phyloP scores from a whole-genome alignment of 2,888 invertebrate species.

The Aricia artaxerxes region DNA sequence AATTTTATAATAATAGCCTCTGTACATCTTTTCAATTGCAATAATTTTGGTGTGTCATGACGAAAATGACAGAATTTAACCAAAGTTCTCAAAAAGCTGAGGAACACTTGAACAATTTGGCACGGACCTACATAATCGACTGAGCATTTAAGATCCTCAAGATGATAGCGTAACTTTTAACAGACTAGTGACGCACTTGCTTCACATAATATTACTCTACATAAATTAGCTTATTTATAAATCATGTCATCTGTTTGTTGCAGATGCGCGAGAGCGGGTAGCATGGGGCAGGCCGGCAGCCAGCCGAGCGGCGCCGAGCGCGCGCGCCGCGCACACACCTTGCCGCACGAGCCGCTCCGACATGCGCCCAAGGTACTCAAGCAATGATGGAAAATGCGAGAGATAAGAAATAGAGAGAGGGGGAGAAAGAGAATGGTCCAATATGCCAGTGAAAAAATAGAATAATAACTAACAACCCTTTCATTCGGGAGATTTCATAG shows the following conservation, averaged over 20 bases:
- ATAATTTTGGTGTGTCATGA: background rate
- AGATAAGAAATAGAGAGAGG: background rate
- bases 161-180: background rate
- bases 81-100: background rate
- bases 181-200: background rate
- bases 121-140: background rate
- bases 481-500: background rate
- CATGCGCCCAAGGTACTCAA: conserved; percentile 66
- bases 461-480: background rate
- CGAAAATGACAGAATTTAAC: background rate
- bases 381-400: background rate
- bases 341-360: conserved; percentile 69
- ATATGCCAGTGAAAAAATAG: background rate
- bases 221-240: background rate
- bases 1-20: background rate
- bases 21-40: background rate
- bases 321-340: conserved; percentile 62
- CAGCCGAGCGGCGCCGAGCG: conserved; percentile 61
- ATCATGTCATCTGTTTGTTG: conserved; percentile 36
- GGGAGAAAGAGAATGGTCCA: background rate
- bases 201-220: background rate
- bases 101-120: background rate
- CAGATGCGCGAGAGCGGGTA: conserved; percentile 55
- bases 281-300: conserved; percentile 76
- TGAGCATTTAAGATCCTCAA: background rate